These are phyloP conservation scores for Hypothenemus hampei DNA, from an alignment of 1,140 invertebrate species.

Conservation along the genomic window DNA sequence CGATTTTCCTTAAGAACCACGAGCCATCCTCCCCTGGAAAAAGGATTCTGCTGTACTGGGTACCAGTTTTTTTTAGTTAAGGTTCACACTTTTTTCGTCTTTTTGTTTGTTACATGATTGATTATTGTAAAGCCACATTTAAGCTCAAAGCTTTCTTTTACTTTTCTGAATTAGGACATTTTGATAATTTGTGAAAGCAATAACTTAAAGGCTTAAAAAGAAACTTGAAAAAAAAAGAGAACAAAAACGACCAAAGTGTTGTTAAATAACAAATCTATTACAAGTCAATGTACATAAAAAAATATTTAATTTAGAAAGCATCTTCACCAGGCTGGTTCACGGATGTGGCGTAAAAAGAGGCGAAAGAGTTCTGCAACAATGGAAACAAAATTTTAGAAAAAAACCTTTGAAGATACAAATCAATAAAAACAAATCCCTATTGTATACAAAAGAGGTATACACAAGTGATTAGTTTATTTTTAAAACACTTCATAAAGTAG, in stretches of 20 bases:
- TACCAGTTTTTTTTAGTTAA: slow-evolving; percentile 25
- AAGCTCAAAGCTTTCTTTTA: too few species aligned
- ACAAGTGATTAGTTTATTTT: not conserved
- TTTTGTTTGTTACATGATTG: too few species aligned
- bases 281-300: not conserved
- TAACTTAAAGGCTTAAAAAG: not conserved
- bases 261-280: not conserved
- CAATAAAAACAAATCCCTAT: too few species aligned
- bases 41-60: slow-evolving; percentile 42
- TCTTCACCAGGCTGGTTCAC: too few species aligned
- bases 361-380: slow-evolving; percentile 20
- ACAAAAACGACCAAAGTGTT: slow-evolving; percentile 4
- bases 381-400: slow-evolving; percentile 2
- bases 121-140: too few species aligned
- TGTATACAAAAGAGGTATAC: slow-evolving; percentile 14
- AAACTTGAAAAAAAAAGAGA: not conserved
- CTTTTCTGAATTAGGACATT: too few species aligned
- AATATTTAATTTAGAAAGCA: too few species aligned
- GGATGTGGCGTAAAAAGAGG: too few species aligned
- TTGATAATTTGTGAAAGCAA: not conserved
- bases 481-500: not conserved
- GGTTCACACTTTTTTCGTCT: slow-evolving; percentile 17
- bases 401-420: not conserved
- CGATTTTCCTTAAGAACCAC: slow-evolving; percentile 38
- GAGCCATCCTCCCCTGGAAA: slow-evolving; percentile 40